These are phyloP conservation scores for Echinarachnius parma DNA, from an alignment of 53 echinoderm and acorn worm genomes.

Conservation along the genomic window DNA sequence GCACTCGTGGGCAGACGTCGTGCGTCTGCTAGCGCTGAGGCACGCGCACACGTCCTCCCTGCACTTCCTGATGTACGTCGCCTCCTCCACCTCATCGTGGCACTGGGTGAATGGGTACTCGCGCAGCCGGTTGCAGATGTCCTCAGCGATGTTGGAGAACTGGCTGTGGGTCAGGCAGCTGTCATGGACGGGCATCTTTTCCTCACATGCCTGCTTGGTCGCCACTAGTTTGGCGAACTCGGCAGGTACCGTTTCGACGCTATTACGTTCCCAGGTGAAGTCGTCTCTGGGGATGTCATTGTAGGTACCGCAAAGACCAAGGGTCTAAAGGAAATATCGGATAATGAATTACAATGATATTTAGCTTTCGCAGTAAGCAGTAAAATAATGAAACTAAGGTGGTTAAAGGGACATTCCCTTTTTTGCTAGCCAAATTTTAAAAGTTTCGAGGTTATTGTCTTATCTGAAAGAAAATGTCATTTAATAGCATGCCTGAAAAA, in stretches of 20 bases:
- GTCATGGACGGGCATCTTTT: not conserved
- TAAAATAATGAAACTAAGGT: too few relatives aligned
- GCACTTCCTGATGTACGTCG: constrained; percentile 34
- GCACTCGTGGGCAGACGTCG: not conserved
- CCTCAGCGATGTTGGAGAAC: constrained; percentile 1
- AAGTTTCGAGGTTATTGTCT: too few relatives aligned
- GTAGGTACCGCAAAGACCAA: constrained; percentile 64
- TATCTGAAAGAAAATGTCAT: too few relatives aligned
- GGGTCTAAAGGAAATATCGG: constrained; percentile 25
- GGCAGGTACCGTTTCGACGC: constrained; percentile 1
- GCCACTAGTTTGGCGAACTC: not conserved
- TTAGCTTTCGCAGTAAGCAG: too few relatives aligned
- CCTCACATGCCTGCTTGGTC: not conserved
- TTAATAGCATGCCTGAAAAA: too few relatives aligned
- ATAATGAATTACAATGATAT: too few relatives aligned
- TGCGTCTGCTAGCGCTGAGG: not conserved
- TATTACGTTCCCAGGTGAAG: constrained; percentile 18
- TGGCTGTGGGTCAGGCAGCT: constrained; percentile 16
- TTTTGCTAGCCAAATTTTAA: too few relatives aligned
- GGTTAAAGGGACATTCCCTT: too few relatives aligned
- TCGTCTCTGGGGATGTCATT: constrained; percentile 61
- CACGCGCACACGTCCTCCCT: constrained; percentile 28
- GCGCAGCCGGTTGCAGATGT: constrained; percentile 12
- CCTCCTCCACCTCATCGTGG: constrained; percentile 31
- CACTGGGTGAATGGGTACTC: constrained; percentile 38